Evolutionary conservation across 2,888 invertebrate genomes (phyloP).

Genomic region (Fabriciana adippe): DNA sequence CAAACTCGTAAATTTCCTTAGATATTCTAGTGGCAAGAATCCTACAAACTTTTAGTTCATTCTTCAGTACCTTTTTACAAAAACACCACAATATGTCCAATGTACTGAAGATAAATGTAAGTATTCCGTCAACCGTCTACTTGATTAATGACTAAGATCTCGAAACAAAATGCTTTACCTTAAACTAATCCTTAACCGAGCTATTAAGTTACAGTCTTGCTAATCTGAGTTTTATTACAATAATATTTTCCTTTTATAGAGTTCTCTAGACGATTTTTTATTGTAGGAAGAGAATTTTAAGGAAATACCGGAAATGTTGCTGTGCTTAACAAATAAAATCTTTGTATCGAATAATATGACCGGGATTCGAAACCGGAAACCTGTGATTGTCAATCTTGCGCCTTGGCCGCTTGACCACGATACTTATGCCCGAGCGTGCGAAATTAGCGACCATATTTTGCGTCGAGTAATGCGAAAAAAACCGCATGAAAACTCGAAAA

Average conservation of each 20-base stretch:
- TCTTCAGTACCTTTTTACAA: constrained; percentile 21
- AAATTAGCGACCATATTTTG: no score
- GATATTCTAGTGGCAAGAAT: neutral
- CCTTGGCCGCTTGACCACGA: no score
- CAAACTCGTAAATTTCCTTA: no score
- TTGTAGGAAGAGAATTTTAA: neutral
- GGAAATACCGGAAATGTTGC: no score
- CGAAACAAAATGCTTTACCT: constrained; percentile 50
- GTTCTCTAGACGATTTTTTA: neutral
- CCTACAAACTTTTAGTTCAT: constrained; percentile 2
- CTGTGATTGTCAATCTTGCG: no score
- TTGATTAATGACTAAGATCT: constrained; percentile 66
- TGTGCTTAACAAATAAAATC: no score
- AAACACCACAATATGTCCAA: constrained; percentile 34
- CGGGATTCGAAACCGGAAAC: no score
- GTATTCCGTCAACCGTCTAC: constrained; percentile 68
- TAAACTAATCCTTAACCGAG: constrained; percentile 35
- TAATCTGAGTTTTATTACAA: constrained; percentile 27
- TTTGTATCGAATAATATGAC: no score
- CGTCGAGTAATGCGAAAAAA: no score
- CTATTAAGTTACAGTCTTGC: constrained; percentile 32
- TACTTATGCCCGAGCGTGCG: no score
- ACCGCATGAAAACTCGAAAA: no score
- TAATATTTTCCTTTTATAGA: neutral
- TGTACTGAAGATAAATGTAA: constrained; percentile 66